Conservation (phyloP, 2,888 invertebrate genomes). For the Aphelenchoides bicaudatus region DNA sequence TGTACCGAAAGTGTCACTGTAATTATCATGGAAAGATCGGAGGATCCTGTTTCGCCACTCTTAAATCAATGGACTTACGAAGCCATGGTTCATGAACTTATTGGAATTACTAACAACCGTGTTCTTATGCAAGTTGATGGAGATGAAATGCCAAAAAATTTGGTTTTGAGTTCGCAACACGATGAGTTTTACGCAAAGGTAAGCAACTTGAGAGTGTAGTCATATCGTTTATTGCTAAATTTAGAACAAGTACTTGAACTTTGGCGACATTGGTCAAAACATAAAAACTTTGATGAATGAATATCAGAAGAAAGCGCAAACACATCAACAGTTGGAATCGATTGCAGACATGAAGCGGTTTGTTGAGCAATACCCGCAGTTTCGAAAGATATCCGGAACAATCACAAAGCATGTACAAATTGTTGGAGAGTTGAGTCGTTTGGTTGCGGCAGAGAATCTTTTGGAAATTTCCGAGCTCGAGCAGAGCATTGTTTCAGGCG, state of each 20-base stretch:
- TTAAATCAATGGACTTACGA: constrained; percentile 99
- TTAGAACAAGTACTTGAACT: constrained; percentile 87
- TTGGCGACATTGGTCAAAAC: constrained; percentile 95
- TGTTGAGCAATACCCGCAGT: constrained; percentile 94
- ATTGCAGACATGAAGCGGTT: constrained; percentile 89
- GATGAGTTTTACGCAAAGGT: constrained; percentile 93
- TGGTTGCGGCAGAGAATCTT: constrained; percentile 75
- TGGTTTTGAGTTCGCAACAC: constrained; percentile 81
- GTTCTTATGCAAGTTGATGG: constrained; percentile 83
- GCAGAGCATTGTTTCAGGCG: constrained; percentile 78
- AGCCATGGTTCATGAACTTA: constrained; percentile 94
- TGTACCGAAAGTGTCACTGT: constrained; percentile 68
- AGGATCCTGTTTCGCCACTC: constrained; percentile 91
- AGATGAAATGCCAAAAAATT: constrained; percentile 82
- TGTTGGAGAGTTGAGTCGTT: constrained; percentile 84
- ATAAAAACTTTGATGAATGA: constrained; percentile 96
- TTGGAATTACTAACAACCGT: constrained; percentile 86
- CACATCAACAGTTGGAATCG: constrained; percentile 92
- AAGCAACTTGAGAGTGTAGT: constrained; percentile 7
- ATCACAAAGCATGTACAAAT: constrained; percentile 95
- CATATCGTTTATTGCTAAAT: constrained; percentile 6
- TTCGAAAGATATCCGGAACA: constrained; percentile 74
- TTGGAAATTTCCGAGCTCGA: constrained; percentile 88
- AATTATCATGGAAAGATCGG: constrained; percentile 83
- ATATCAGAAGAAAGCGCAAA: constrained; percentile 86